phyloP scores from a whole-genome alignment of 2,797 vertebrate genomes.

The Gymnocypris eckloni region DNA sequence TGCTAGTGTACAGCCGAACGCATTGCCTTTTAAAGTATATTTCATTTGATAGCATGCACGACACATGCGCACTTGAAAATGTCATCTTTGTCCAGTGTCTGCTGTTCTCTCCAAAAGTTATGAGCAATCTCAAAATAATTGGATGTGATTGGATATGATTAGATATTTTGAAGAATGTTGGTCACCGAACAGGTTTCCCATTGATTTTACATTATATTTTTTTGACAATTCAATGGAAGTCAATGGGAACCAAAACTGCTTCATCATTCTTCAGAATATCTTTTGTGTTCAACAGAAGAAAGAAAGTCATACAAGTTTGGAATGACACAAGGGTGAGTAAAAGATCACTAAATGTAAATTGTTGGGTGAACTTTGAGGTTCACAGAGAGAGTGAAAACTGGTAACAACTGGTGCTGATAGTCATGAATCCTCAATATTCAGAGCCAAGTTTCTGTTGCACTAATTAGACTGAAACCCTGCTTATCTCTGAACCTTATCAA shows the following conservation, averaged over 20 bases:
- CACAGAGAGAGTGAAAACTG: neutral
- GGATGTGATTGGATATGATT: neutral
- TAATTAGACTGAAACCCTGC: neutral
- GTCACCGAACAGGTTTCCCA: neutral
- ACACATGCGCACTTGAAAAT: neutral
- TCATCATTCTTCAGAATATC: neutral
- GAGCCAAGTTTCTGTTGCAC: neutral
- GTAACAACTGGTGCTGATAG: neutral
- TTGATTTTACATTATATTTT: neutral
- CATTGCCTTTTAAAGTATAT: neutral
- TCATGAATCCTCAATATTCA: neutral
- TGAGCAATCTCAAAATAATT: neutral
- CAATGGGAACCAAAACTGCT: neutral
- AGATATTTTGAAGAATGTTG: neutral
- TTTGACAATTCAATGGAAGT: neutral
- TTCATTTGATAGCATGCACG: neutral
- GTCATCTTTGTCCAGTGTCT: neutral
- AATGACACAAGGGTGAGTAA: neutral
- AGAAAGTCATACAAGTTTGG: too few species aligned
- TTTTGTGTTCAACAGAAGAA: neutral
- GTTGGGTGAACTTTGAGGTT: neutral
- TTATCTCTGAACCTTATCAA: constrained; percentile 20
- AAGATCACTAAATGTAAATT: neutral
- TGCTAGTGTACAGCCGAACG: neutral
- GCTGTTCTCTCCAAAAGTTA: neutral